A percentile compares a stretch with the other conserved stretches of the same genome.
Conservation (phyloP, 2,888 invertebrate species). For the Pseudococcus viburni region DNA sequence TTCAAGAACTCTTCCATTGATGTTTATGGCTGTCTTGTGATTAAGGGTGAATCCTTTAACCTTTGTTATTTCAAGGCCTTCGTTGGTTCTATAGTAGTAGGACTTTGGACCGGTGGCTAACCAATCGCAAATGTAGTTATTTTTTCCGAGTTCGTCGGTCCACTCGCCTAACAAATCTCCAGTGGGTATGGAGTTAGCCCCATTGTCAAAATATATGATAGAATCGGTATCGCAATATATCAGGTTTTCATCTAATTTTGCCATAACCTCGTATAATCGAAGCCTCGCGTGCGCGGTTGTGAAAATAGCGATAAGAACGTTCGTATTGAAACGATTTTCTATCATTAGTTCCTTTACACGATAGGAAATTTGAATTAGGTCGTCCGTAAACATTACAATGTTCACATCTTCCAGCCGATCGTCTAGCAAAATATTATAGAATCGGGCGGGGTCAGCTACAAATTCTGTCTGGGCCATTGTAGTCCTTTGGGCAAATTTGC, state of each 20-base stretch:
- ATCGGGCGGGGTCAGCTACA: constrained; percentile 6
- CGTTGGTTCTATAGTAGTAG: neutral
- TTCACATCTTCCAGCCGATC: constrained; percentile 4
- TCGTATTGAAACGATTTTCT: constrained; percentile 37
- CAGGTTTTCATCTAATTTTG: neutral
- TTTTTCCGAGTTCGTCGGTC: too few species aligned
- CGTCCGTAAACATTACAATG: constrained; percentile 9
- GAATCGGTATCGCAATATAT: constrained; percentile 54
- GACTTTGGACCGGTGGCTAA: too few species aligned
- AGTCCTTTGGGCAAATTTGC: constrained; percentile 69
- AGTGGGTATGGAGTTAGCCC: neutral
- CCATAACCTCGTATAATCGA: neutral
- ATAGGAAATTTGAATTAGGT: constrained; percentile 1
- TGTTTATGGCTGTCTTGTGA: constrained; percentile 34
- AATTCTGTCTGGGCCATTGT: constrained; percentile 71
- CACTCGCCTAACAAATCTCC: neutral
- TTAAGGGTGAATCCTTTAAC: constrained; percentile 54
- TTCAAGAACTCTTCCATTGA: neutral
- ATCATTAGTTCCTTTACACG: neutral
- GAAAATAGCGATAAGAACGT: constrained; percentile 6
- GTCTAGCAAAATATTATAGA: constrained; percentile 26
- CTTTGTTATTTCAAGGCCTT: constrained; percentile 7
- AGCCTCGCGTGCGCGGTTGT: constrained; percentile 23
- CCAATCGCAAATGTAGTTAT: too few species aligned
- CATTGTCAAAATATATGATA: constrained; percentile 6